Evolutionary conservation across 2,888 invertebrate genomes (phyloP), one percentile per base, ranked within the genome.

Genomic region (Acanthoscelides obtectus): DNA sequence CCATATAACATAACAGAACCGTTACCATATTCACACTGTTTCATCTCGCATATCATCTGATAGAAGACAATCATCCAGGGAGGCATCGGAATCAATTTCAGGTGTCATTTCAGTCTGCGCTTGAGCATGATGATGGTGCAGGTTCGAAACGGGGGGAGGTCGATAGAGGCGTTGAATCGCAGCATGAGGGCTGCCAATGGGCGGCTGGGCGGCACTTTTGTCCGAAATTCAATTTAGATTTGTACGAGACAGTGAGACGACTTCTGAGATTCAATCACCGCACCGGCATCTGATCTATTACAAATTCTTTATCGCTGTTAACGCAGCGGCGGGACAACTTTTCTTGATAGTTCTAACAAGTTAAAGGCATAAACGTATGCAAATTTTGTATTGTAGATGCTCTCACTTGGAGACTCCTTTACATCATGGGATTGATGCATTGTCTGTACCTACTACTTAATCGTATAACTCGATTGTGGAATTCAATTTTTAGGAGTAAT

Each of bases 221-320:
- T 17, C 45, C 45, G 45, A 45, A 45, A 45, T 83, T 83, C 82
- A 83, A 82, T 83, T 82, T 83, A 80, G 80, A 81, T 79, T 81
- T 80, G 77, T 79, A 78, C 80, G 79, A 78, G 81, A 83, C 81
- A 83, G 82, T 80, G 80, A 80, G 81, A 79, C 82, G 76, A 81
- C 83, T 82, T 83, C 83, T 83, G 83, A 74, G 83, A 83, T 83
- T 81, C 83, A 83, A 83, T 83, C 82, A 82, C 45, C 45, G 17
- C 82, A 82, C 45, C 45, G 17, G 3, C 45, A 45, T 45, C 45
- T 45, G 17, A 6, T 45, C 45, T 45, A 45, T 45, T 45, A 45
- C 45, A 45, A 45, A 45, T 45, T 12, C 12, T 17, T 4, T 45
- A 45, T 45, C 45, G 3, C 45, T 45, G 45, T 12, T 12, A 45